Percentiles rank a stretch among this genome's conserved stretches.
phyloP scores from a whole-genome alignment of 1,140 invertebrate genomes.

The Rhizoglyphus robini region DNA sequence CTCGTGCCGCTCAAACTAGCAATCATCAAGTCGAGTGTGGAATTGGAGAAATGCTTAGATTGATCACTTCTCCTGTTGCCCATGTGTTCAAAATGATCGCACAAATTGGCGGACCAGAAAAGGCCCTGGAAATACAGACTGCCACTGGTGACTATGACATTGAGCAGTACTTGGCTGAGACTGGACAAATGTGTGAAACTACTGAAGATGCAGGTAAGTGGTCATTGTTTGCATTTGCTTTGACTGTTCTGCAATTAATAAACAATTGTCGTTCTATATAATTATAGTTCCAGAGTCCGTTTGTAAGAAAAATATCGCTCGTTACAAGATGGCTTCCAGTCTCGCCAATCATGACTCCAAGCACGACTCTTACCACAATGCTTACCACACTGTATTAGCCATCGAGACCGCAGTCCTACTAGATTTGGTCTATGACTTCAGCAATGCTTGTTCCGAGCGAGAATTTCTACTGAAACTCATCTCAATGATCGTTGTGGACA shows the following conservation, averaged over 20 bases:
- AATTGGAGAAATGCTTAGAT: background rate
- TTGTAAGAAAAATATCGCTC: background rate
- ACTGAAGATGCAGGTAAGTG: background rate
- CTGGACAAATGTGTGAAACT: too few species aligned
- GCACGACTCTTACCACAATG: background rate
- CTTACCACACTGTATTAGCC: background rate
- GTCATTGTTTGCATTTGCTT: background rate
- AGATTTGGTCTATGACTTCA: background rate
- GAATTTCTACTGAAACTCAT: background rate
- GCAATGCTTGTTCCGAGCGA: background rate
- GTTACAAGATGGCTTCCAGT: slow-evolving; percentile 4
- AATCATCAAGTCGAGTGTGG: slow-evolving; percentile 10
- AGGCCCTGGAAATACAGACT: too few species aligned
- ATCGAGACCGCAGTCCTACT: background rate
- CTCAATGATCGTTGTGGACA: background rate
- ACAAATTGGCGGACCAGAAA: background rate
- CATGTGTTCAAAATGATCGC: background rate
- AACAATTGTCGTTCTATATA: background rate
- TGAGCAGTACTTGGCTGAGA: too few species aligned
- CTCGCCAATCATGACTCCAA: too few species aligned
- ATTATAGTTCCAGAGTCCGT: background rate
- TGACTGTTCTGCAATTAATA: background rate
- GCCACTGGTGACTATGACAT: too few species aligned
- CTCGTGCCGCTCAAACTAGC: background rate
- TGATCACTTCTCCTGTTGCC: background rate